Base-by-base conservation (phyloP, 2,888 invertebrate genomes). In the Amphipoea oculea region DNA sequence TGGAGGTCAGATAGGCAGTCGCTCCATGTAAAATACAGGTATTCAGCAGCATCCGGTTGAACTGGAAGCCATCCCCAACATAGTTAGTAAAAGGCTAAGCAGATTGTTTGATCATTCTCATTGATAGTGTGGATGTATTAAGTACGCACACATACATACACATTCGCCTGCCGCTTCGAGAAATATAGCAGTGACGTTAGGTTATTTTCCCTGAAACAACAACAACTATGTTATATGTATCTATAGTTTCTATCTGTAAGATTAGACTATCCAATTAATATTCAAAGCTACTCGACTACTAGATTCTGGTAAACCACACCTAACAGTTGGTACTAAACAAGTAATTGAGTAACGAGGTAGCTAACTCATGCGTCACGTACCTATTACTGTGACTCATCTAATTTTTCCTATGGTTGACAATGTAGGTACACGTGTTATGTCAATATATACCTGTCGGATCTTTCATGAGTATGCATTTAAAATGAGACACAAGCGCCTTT, bases 291-390 rank as follows among this genome's bases (percentile, higher is more conserved):
- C n/a, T 7, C 45, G 73, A 71, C 36, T 40, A 57, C n/a, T 5
- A 57, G 74, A 69, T 83, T 54, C 71, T 57, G 71, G 66, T 63
- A 62, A 76, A 75, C 81, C 75, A 69, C 79, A 62, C 66, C 81
- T 81, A 68, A 82, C 73, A 81, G 69, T 66, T 71, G 42, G 42
- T 62, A 40, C 40, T 40, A 4, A 70, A 69, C 23, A 68, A 76
- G 75, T 89, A 87, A 89, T 88, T 88, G 74, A 78, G 76, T 89
- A 81, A 88, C 76, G 11, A 82, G 86, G 80, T 81, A 78, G 79
- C 72, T 70, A 62, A 29, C 20, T 73, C 69, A 81, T 82, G 85
- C 71, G 81, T 89, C 88, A 89, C 75, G 67, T 81, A 54, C 20
- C 57, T 12, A 36, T 48, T 40, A 14, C 36, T 57, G 12, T 88